Conservation (phyloP, 2,888 invertebrate genomes). For the Rotaria sp. region DNA sequence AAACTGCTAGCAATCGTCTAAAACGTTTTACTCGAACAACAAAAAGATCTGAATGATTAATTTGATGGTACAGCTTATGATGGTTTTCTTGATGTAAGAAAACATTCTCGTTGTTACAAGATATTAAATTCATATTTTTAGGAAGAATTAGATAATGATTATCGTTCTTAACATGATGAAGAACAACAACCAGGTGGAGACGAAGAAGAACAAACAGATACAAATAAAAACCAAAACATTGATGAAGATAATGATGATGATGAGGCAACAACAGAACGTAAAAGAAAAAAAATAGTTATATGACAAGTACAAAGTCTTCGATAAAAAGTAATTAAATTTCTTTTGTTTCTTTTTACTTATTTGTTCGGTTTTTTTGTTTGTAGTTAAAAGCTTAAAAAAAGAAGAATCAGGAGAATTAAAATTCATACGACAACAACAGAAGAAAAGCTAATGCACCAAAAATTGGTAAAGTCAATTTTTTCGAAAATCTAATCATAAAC, state of each 20-base stretch:
- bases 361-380: constrained; percentile 46
- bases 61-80: constrained; percentile 98
- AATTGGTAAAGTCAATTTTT: constrained; percentile 56
- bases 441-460: constrained; percentile 62
- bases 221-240: neutral
- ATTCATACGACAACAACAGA: neutral
- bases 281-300: neutral
- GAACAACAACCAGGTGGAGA: constrained; percentile 58
- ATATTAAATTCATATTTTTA: constrained; percentile 42
- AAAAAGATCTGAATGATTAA: constrained; percentile 77
- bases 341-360: neutral
- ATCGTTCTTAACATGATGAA: constrained; percentile 76
- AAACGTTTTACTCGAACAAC: constrained; percentile 72
- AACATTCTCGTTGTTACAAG: neutral
- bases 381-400: constrained; percentile 70
- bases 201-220: neutral
- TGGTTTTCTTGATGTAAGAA: constrained; percentile 73
- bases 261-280: neutral
- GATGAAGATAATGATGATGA: constrained; percentile 20
- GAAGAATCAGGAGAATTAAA: constrained; percentile 41
- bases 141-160: constrained; percentile 58
- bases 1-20: constrained; percentile 88
- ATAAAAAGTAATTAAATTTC: constrained; percentile 26
- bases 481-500: neutral
- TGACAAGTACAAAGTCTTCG: constrained; percentile 20